phyloP scores from a whole-genome alignment of 2,113 vertebrate genomes.

The Promerops cafer region DNA sequence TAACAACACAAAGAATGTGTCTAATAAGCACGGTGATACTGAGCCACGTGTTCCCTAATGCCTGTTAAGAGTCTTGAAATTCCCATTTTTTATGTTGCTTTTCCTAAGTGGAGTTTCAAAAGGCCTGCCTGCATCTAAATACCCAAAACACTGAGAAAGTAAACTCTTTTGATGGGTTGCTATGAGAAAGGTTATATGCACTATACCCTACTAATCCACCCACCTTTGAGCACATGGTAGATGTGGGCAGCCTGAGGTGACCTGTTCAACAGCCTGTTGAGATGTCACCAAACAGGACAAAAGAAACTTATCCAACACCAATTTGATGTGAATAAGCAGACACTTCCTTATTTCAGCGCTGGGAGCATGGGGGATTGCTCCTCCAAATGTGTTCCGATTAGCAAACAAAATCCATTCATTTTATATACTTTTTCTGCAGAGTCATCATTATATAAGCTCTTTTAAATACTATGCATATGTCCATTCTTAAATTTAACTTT shows the following conservation, averaged over 20 bases:
- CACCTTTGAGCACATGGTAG: not conserved
- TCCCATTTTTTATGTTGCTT: not conserved
- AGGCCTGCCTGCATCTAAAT: not conserved
- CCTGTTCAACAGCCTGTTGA: not conserved
- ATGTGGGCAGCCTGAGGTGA: not conserved
- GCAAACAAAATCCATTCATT: too few relatives aligned
- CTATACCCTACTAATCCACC: not conserved
- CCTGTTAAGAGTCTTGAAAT: not conserved
- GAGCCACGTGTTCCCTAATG: not conserved
- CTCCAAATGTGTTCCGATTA: not conserved
- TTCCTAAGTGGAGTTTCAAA: not conserved
- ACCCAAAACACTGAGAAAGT: not conserved
- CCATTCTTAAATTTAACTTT: too few relatives aligned
- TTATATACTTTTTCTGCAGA: too few relatives aligned
- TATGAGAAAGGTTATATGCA: not conserved
- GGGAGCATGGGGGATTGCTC: not conserved
- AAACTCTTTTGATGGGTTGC: not conserved
- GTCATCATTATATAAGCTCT: too few relatives aligned
- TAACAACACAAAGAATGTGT: not conserved
- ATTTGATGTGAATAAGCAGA: not conserved
- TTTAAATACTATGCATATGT: too few relatives aligned
- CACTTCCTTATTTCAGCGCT: not conserved
- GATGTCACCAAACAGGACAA: not conserved
- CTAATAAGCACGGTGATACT: not conserved
- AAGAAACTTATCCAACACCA: not conserved